These are phyloP conservation scores for Portunus trituberculatus DNA, from an alignment of 1,140 invertebrate genomes.

Conservation along the genomic window DNA sequence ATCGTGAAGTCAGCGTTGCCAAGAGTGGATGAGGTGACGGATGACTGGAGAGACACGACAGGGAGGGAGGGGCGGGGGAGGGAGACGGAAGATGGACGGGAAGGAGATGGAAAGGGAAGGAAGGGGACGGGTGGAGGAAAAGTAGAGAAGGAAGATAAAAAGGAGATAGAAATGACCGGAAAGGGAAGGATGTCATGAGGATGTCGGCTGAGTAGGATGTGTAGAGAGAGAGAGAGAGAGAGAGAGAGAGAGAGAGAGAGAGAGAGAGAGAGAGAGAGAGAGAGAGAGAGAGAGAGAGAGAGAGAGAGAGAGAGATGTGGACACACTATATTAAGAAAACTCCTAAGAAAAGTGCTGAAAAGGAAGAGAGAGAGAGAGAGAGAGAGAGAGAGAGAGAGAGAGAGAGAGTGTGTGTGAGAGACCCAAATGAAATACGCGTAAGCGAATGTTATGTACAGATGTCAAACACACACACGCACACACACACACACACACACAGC, in stretches of 20 bases:
- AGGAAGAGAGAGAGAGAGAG: no score
- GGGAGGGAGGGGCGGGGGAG: not conserved
- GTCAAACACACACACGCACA: no score
- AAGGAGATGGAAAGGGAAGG: not conserved
- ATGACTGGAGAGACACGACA: not conserved
- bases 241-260: not conserved
- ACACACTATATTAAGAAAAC: no score
- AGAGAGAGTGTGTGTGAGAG: no score
- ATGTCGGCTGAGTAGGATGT: no score
- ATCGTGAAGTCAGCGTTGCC: not conserved
- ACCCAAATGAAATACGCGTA: no score
- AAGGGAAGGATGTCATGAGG: not conserved
- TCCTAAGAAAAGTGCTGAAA: no score
- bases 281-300: conserved; percentile 4
- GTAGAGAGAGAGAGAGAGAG: not conserved
- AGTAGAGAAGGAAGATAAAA: not conserved
- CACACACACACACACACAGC: no score
- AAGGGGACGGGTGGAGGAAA: not conserved
- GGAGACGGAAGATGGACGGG: no score
- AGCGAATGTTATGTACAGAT: no score
- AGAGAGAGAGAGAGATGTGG: not conserved
- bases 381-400: no score
- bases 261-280: not conserved
- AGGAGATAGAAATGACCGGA: not conserved
- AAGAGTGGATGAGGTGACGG: not conserved